Evolutionary conservation across 37 sponge, comb jelly and placozoan species (phyloP), one percentile per base, ranked within the genome.

Genomic region (Theonella swinhoei): DNA sequence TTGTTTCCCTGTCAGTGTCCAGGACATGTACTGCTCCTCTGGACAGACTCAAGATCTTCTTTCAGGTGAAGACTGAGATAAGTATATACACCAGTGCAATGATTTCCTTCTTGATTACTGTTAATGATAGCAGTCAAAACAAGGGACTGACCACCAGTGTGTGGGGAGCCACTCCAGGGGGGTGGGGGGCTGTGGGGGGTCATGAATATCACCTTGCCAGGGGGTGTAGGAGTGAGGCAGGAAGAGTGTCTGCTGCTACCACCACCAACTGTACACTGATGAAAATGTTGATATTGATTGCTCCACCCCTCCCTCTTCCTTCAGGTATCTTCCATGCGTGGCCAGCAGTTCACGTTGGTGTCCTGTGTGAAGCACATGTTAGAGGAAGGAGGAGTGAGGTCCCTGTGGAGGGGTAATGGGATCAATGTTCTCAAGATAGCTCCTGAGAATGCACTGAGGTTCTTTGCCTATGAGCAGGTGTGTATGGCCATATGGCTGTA

Each of bases 371-470:
- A 66, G 22, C 73, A 86, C 65, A 98, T 98, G 99, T 0, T 92
- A 32, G 62, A 85, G 29, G 99, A 98, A 64, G 99, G 99, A 31
- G 93, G 93, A 42, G 78, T 89, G 65, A 71, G 88, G 75, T 96
- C 95, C n/a, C 81, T 98, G 36, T 98, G 99, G 99, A 73, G 99
- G 74, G 99, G 99, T 39, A 98, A 98, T 84, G 99, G 99, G 28
- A 86, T 96, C 72, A 98, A 96, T 76, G 95, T 96, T 3, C 39
- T 96, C 63, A 98, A 98, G 83, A 98, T 98, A 41, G 97, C 93
- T 8, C 99, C 99, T 24, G 99, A 98, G 69, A 90, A 95, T 23
- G 97, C 97, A 1, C 79, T 98, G 5, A 83, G 93, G n/a, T 98
- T 98, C 87, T 92, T 88, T 85, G 95, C 95, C 31, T 97, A 88